These are phyloP conservation scores for Myotis vivesi DNA, from an alignment of 2,797 vertebrate species.

Conservation along the genomic window DNA sequence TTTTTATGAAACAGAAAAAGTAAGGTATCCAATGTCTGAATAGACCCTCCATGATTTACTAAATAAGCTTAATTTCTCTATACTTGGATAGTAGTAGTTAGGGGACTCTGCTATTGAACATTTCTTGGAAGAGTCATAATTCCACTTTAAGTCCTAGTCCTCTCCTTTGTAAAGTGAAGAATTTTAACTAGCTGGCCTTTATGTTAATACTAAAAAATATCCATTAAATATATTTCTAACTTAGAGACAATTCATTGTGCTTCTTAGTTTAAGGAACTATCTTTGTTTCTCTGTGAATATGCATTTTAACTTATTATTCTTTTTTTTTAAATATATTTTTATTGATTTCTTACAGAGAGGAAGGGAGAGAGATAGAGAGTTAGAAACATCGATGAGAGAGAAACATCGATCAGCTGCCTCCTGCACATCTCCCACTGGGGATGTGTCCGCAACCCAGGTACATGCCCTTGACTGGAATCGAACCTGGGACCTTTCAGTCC, in stretches of 20 bases:
- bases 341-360: too few species aligned
- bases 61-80: neutral
- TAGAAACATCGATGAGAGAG: too few species aligned
- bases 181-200: neutral
- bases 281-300: neutral
- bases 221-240: neutral
- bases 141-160: neutral
- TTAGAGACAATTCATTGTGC: neutral
- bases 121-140: neutral
- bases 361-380: too few species aligned
- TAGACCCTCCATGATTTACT: neutral
- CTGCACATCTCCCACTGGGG: too few species aligned
- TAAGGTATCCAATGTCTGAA: neutral
- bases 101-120: accelerated
- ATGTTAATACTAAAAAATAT: neutral
- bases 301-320: neutral
- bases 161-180: neutral
- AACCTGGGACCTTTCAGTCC: too few species aligned
- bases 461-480: too few species aligned
- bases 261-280: neutral
- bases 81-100: neutral
- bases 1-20: neutral
- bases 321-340: too few species aligned
- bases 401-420: too few species aligned
- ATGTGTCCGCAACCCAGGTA: too few species aligned